Percentiles rank a stretch among this genome's conserved stretches.
Evolutionary conservation across 2,113 vertebrate genomes (phyloP).

Genomic region (Petroica traversi): DNA sequence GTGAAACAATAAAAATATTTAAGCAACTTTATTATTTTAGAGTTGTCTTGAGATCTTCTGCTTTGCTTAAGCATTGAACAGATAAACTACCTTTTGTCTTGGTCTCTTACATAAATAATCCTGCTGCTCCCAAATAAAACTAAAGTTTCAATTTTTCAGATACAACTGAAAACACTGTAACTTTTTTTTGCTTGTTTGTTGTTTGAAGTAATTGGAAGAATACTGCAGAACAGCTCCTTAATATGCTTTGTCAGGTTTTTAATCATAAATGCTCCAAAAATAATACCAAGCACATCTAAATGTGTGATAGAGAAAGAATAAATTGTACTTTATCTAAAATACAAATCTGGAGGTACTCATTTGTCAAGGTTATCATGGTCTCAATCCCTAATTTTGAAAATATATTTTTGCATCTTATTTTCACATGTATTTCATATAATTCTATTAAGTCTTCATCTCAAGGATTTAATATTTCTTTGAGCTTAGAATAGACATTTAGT

Average conservation of each 20-base stretch:
- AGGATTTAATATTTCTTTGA: background rate
- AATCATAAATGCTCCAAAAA: background rate
- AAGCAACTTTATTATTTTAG: background rate
- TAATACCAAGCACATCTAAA: background rate
- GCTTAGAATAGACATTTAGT: background rate
- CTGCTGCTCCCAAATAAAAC: background rate
- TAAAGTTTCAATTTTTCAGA: background rate
- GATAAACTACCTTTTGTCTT: background rate
- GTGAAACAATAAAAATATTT: background rate
- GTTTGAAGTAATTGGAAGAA: background rate
- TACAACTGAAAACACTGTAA: background rate
- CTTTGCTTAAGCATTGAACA: background rate
- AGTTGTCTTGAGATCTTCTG: background rate
- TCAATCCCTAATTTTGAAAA: background rate
- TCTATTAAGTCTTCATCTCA: background rate
- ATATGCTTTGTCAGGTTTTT: background rate
- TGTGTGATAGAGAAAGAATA: background rate
- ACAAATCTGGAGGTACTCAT: background rate
- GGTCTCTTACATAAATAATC: background rate
- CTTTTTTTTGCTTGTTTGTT: background rate
- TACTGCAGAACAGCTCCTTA: background rate
- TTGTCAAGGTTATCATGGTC: background rate
- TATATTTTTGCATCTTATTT: background rate
- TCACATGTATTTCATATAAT: background rate
- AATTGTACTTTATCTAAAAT: background rate